These are phyloP conservation scores for Anhinga rufa DNA, from an alignment of 2,113 vertebrate species.

Conservation along the genomic window DNA sequence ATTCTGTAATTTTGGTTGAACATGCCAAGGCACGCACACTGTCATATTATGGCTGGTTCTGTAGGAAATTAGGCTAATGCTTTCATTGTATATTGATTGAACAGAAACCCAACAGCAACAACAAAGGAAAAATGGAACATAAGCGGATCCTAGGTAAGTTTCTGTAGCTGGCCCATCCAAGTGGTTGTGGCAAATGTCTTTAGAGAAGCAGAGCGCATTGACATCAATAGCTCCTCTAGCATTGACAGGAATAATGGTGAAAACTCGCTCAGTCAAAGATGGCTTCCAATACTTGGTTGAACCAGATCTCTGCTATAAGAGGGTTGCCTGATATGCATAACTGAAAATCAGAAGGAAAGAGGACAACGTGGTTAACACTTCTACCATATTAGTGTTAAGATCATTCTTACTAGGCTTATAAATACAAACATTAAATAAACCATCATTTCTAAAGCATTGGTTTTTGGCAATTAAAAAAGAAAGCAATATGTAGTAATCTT, in stretches of 20 bases:
- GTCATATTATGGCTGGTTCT: not conserved
- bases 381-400: not conserved
- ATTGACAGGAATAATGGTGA: not conserved
- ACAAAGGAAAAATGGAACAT: not conserved
- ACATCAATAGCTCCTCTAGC: not conserved
- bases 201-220: not conserved
- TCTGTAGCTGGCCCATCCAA: not conserved
- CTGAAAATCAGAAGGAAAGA: not conserved
- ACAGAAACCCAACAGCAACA: not conserved
- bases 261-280: not conserved
- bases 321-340: not conserved
- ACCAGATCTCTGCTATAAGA: not conserved
- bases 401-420: not conserved
- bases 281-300: not conserved
- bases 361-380: not conserved
- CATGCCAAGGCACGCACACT: not conserved
- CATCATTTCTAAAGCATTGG: not conserved
- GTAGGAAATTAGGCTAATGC: not conserved
- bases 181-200: not conserved
- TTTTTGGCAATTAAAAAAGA: not conserved
- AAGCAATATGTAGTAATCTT: not conserved
- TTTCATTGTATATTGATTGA: not conserved
- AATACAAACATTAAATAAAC: not conserved
- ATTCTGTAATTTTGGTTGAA: not conserved
- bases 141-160: not conserved